Conservation (phyloP, 2,797 vertebrate species). For the Dicrostonyx torquatus region DNA sequence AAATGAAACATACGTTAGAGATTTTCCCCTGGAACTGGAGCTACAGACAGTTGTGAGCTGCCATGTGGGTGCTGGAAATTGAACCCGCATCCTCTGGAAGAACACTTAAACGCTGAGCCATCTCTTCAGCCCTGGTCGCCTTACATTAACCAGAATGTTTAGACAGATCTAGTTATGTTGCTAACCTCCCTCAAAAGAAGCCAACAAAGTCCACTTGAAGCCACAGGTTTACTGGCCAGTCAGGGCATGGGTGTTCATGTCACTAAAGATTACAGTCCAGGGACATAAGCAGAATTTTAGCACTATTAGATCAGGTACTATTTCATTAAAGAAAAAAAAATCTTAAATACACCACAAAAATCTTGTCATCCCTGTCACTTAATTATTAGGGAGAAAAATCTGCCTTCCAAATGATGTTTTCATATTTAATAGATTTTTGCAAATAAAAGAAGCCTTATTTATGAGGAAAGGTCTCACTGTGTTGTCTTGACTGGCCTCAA, state of each 20-base stretch:
- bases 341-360: not conserved
- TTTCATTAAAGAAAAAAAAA: conserved; percentile 16
- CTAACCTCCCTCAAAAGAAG: conserved; percentile 18
- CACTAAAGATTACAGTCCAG: not conserved
- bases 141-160: conserved; percentile 6
- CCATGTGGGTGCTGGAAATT: not conserved
- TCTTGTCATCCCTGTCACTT: not conserved
- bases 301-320: not conserved
- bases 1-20: not conserved
- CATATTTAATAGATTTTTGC: not conserved
- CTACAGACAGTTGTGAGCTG: not conserved
- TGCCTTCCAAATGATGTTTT: conserved; percentile 39
- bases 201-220: not conserved
- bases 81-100: not conserved
- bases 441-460: not conserved
- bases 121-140: not conserved
- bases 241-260: not conserved
- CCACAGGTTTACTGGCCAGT: not conserved
- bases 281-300: not conserved
- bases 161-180: conserved; percentile 37
- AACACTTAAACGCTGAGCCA: not conserved
- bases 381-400: conserved; percentile 11
- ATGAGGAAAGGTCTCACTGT: not conserved
- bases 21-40: not conserved
- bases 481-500: not conserved